Evolutionary conservation across 1,140 invertebrate genomes (phyloP).

Genomic region (Cardiocondyla obscurior): DNA sequence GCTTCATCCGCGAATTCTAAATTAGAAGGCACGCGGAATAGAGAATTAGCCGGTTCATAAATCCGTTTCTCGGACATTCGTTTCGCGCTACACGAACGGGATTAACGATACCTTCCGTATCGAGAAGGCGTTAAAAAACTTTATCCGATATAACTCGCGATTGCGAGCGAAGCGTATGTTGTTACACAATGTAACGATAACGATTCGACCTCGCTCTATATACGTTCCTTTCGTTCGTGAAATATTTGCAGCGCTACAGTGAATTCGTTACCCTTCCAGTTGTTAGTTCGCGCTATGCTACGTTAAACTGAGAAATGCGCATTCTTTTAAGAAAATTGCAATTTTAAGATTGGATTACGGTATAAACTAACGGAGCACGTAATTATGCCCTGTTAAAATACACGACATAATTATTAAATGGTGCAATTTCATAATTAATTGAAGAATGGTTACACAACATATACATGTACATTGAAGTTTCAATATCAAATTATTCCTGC

Average conservation of each 20-base stretch:
- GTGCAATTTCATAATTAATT: not conserved
- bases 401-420: not conserved
- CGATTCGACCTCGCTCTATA: constrained; percentile 37
- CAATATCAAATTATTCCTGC: constrained; percentile 3
- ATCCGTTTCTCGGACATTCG: constrained; percentile 26
- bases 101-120: constrained; percentile 60
- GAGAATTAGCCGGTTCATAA: constrained; percentile 33
- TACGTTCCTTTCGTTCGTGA: not conserved
- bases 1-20: constrained; percentile 1
- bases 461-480: not conserved
- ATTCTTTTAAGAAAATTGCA: not conserved
- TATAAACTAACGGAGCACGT: not conserved
- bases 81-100: constrained; percentile 37
- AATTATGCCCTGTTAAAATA: not conserved
- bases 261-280: constrained; percentile 16
- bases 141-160: constrained; percentile 58
- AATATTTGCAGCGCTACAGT: constrained; percentile 52
- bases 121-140: constrained; percentile 67
- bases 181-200: constrained; percentile 63
- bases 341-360: not conserved
- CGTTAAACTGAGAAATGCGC: not conserved
- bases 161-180: constrained; percentile 17
- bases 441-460: not conserved
- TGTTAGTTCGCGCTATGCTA: constrained; percentile 37
- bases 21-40: constrained; percentile 11